phyloP scores from a whole-genome alignment of 2,888 invertebrate species.

The Troilus luridus region DNA sequence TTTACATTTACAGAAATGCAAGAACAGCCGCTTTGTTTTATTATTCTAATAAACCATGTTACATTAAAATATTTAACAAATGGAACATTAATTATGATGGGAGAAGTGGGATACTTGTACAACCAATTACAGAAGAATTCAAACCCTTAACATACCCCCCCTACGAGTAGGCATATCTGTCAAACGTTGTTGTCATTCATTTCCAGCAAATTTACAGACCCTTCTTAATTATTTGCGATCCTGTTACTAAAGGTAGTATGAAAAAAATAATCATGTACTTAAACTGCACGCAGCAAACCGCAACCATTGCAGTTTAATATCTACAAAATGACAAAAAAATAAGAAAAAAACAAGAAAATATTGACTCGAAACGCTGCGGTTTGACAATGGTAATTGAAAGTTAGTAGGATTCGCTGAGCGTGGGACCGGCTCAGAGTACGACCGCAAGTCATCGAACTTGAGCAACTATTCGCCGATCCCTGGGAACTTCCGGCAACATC shows the following conservation, averaged over 20 bases:
- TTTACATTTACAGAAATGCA: too few relatives aligned
- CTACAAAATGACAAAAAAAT: not conserved
- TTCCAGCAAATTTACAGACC: too few relatives aligned
- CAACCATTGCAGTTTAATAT: not conserved
- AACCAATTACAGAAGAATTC: too few relatives aligned
- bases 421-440: not conserved
- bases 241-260: not conserved
- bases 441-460: slow-evolving; percentile 48
- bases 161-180: too few relatives aligned
- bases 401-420: not conserved
- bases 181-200: too few relatives aligned
- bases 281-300: not conserved
- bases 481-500: slow-evolving; percentile 28
- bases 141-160: too few relatives aligned
- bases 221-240: too few relatives aligned
- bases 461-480: not conserved
- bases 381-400: slow-evolving; percentile 36
- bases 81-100: too few relatives aligned
- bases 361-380: not conserved
- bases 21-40: too few relatives aligned
- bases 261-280: not conserved
- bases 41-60: too few relatives aligned
- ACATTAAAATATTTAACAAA: too few relatives aligned
- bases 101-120: too few relatives aligned
- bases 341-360: not conserved